A percentile compares a stretch with the other conserved stretches of the same genome.
Evolutionary conservation across 2,797 vertebrate species (phyloP).

Genomic region (Setipinna tenuifilis): DNA sequence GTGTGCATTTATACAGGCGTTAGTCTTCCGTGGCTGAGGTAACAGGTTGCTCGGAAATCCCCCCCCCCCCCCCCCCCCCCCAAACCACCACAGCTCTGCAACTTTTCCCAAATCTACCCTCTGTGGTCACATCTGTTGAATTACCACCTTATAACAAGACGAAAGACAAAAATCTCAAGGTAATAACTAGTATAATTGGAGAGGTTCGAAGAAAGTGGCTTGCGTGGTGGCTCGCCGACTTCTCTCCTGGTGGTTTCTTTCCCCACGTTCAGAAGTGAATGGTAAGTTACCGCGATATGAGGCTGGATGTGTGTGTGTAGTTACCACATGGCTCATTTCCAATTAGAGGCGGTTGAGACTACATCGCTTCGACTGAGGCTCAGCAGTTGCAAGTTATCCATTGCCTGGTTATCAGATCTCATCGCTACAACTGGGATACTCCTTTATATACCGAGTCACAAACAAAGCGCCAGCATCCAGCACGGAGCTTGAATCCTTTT

Average conservation of each 20-base stretch:
- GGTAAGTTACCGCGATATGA: slow-evolving; percentile 23
- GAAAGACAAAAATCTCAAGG: not conserved
- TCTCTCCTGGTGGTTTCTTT: not conserved
- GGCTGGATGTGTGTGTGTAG: slow-evolving; percentile 42
- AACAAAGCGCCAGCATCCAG: slow-evolving; percentile 57
- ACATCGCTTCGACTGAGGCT: slow-evolving; percentile 70
- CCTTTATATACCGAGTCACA: slow-evolving; percentile 62
- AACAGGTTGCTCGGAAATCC: not conserved
- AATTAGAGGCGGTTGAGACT: slow-evolving; percentile 79
- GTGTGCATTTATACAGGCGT: not conserved
- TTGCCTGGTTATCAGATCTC: slow-evolving; percentile 67
- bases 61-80: not conserved
- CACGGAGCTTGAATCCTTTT: slow-evolving; percentile 62
- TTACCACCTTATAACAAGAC: not conserved
- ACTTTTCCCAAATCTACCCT: not conserved
- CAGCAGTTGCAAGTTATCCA: slow-evolving; percentile 78
- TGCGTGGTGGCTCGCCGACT: not conserved
- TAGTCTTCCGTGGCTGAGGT: not conserved
- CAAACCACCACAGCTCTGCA: not conserved
- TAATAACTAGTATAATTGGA: not conserved
- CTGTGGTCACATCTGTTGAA: not conserved
- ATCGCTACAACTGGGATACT: slow-evolving; percentile 66
- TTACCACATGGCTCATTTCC: slow-evolving; percentile 73
- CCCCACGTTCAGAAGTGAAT: not conserved
- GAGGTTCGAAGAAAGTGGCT: not conserved